Conservation (phyloP, 2,797 vertebrate species). For the Sorex maritimensis region DNA sequence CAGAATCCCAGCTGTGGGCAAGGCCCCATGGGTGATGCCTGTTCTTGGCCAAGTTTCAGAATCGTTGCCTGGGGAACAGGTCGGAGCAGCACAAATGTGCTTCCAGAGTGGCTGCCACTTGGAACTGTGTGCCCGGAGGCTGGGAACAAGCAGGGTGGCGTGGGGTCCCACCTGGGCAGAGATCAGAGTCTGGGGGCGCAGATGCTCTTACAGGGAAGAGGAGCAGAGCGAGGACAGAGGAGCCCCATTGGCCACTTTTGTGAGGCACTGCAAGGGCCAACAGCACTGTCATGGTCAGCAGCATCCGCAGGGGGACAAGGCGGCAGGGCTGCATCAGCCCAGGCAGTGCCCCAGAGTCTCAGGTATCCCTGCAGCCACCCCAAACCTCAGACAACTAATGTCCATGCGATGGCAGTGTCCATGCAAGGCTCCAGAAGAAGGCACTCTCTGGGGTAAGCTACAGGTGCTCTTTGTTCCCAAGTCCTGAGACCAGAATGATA, state of each 20-base stretch:
- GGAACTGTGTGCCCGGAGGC: background rate
- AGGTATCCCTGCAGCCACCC: background rate
- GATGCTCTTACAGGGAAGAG: background rate
- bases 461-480: slow-evolving; percentile 24
- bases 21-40: background rate
- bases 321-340: background rate
- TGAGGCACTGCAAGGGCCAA: background rate
- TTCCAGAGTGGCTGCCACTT: background rate
- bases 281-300: background rate
- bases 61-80: background rate
- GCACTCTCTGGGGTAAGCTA: background rate
- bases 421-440: background rate
- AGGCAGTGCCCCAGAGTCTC: background rate
- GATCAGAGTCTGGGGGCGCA: background rate
- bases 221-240: background rate
- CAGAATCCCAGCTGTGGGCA: slow-evolving; percentile 3
- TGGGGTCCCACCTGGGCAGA: background rate
- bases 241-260: background rate
- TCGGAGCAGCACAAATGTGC: background rate
- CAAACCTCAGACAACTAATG: slow-evolving; percentile 7
- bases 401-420: background rate
- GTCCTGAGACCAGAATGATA: background rate
- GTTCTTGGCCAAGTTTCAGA: slow-evolving; percentile 11
- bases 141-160: background rate
- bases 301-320: background rate